phyloP scores from a whole-genome alignment of 2,888 invertebrate genomes.

The Lutraria lutraria region DNA sequence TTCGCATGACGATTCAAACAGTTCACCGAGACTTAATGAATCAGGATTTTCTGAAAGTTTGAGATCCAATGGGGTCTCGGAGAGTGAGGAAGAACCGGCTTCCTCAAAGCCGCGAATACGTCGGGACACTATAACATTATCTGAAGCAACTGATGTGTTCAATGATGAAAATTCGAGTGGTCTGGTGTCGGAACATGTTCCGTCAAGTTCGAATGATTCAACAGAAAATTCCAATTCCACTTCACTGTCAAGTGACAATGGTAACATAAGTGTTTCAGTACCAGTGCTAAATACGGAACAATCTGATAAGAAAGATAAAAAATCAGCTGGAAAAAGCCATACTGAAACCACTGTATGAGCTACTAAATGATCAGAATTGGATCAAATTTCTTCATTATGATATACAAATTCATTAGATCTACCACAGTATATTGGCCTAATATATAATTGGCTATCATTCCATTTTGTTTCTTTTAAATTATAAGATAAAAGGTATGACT shows the following conservation, averaged over 20 bases:
- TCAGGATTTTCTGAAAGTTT: conserved; percentile 37
- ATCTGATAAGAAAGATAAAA: conserved; percentile 25
- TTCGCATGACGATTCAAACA: conserved; percentile 48
- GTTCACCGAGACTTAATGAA: conserved; percentile 39
- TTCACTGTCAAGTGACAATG: not conserved
- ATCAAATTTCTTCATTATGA: not conserved
- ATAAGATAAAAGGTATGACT: not conserved
- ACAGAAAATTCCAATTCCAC: conserved; percentile 20
- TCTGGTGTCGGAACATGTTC: conserved; percentile 31
- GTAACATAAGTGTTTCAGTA: conserved; percentile 45
- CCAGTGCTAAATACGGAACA: conserved; percentile 47
- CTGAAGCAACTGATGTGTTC: conserved; percentile 51
- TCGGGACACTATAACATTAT: conserved; percentile 42
- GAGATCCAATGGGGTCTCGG: conserved; percentile 36
- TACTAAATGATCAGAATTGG: not conserved
- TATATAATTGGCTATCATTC: conserved; percentile 21
- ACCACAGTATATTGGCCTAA: conserved; percentile 22
- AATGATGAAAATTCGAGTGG: conserved; percentile 31
- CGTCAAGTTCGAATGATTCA: conserved; percentile 26
- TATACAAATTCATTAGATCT: conserved; percentile 20
- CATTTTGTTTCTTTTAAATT: not conserved
- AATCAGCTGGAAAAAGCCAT: conserved; percentile 33
- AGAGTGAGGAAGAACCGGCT: conserved; percentile 9
- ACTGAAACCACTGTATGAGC: conserved; percentile 51
- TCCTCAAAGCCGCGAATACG: conserved; percentile 36